phyloP scores from a whole-genome alignment of 2,797 vertebrate species.

The Artibeus jamaicensis region DNA sequence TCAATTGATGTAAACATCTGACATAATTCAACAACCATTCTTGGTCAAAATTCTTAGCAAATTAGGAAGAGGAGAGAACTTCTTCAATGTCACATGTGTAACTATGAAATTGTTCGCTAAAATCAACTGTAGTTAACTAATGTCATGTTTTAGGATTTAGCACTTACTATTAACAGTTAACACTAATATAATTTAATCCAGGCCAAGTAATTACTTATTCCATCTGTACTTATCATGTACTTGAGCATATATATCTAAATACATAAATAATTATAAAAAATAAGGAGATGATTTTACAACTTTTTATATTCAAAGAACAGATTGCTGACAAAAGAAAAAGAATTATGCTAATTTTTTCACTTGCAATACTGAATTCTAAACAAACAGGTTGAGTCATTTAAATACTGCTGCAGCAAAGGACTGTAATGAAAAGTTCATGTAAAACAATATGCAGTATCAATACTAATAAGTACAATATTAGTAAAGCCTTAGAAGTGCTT shows the following conservation, averaged over 20 bases:
- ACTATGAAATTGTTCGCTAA: not conserved
- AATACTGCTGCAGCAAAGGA: not conserved
- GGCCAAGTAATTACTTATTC: not conserved
- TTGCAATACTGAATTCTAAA: not conserved
- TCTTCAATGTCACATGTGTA: not conserved
- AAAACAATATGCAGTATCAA: not conserved
- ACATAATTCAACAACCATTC: not conserved
- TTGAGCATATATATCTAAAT: not conserved
- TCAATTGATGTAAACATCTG: not conserved
- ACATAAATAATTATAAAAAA: not conserved
- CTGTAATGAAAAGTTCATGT: not conserved
- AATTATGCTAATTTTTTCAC: not conserved
- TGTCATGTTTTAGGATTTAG: not conserved
- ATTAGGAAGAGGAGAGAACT: not conserved
- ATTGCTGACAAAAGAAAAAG: not conserved
- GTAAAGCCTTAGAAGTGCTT: not conserved
- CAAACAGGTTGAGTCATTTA: not conserved
- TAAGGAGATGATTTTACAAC: not conserved
- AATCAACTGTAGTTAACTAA: not conserved
- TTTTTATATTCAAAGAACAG: not conserved
- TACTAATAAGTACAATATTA: not conserved
- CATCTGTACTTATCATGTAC: not conserved
- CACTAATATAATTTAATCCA: not conserved
- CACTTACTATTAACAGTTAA: not conserved
- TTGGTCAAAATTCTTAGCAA: not conserved